phyloP scores from a whole-genome alignment of 2,113 vertebrate genomes.

The Pseudorasbora parva region DNA sequence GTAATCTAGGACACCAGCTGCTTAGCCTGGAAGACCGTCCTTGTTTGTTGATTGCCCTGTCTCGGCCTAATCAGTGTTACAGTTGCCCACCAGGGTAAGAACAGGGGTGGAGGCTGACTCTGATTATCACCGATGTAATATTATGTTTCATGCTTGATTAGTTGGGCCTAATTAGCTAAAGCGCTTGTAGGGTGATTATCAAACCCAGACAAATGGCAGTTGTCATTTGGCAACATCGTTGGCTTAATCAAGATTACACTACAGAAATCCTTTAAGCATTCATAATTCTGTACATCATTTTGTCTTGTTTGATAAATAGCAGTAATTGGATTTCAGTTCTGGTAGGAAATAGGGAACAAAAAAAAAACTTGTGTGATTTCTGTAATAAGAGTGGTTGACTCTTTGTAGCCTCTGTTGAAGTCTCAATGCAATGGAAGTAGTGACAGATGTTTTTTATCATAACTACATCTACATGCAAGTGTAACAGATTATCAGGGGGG shows the following conservation, averaged over 20 bases:
- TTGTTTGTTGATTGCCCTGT: constrained; percentile 7
- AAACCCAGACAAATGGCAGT: constrained; percentile 12
- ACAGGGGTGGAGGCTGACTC: background rate
- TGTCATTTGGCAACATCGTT: background rate
- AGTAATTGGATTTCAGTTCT: constrained; percentile 26
- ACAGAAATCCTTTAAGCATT: constrained; percentile 28
- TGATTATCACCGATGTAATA: constrained; percentile 10
- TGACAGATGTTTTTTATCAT: background rate
- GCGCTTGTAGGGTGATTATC: background rate
- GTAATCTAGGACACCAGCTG: constrained; percentile 47
- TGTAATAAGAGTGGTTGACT: background rate
- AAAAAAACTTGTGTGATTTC: background rate
- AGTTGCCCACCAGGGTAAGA: constrained; percentile 9
- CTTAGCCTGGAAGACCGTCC: background rate
- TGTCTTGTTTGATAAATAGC: background rate
- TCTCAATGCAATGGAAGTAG: background rate
- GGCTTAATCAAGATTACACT: constrained; percentile 30
- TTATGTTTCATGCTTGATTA: constrained; percentile 29
- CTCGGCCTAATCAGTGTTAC: background rate
- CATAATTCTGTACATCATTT: background rate
- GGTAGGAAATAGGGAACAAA: background rate
- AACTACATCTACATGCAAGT: background rate
- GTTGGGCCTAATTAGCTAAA: constrained; percentile 7
- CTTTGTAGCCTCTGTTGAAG: background rate
- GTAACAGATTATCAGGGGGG: background rate